Percentiles rank a stretch among this genome's conserved stretches.
Evolutionary conservation across 2,113 vertebrate genomes (phyloP).

Genomic region (Jacana jacana): DNA sequence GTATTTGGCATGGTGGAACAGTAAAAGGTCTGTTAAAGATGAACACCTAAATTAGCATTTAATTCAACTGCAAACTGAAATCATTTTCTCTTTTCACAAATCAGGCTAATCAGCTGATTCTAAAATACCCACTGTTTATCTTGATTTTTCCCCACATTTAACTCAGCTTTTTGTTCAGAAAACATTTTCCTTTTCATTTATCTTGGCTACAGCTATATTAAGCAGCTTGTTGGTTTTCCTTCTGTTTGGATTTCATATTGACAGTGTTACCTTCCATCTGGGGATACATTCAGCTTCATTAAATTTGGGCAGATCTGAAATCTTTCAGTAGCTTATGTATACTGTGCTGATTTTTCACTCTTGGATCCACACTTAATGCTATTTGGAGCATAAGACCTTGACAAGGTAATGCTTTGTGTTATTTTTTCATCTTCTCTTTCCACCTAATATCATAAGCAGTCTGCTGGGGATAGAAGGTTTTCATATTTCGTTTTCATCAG

Average conservation of each 20-base stretch:
- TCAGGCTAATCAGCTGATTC: neutral
- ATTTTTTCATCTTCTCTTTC: neutral
- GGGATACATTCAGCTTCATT: constrained; percentile 39
- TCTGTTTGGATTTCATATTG: constrained; percentile 34
- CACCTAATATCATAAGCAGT: constrained; percentile 30
- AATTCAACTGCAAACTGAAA: neutral
- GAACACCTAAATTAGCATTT: neutral
- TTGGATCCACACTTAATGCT: constrained; percentile 38
- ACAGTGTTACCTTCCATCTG: constrained; percentile 29
- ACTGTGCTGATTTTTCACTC: constrained; percentile 45
- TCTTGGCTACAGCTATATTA: constrained; percentile 4
- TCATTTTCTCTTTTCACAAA: neutral
- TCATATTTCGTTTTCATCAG: neutral
- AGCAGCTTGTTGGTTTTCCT: constrained; percentile 11
- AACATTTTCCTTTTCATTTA: neutral
- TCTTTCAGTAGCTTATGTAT: constrained; percentile 18
- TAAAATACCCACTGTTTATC: neutral
- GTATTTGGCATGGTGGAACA: neutral
- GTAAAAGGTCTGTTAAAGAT: neutral
- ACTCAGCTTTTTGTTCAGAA: neutral
- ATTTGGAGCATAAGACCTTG: constrained; percentile 43
- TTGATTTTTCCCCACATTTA: neutral
- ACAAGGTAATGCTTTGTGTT: constrained; percentile 39
- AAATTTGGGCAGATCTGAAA: constrained; percentile 7
- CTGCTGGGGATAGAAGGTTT: neutral